Evolutionary conservation across 2,113 vertebrate species (phyloP), one percentile per base, ranked within the genome.

Genomic region (Tyto alba): DNA sequence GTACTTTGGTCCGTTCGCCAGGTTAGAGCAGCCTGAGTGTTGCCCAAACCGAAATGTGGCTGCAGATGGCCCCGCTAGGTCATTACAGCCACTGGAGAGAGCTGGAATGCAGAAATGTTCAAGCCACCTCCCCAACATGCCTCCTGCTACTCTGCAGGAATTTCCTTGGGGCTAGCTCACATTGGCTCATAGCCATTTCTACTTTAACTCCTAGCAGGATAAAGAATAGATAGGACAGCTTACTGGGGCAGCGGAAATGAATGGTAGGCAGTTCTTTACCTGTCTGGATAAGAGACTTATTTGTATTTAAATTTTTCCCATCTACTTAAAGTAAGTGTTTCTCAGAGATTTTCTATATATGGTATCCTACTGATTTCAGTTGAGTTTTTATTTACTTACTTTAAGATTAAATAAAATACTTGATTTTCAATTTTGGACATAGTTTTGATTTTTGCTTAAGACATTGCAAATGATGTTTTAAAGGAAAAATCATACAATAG

Each of bases 91-190:
- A 36, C 77, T 47, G 87, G 77, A 80, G 92, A 93, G 89, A 95
- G 86, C 62, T 91, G 86, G 94, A 93, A 94, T 90, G 88, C 91
- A 92, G 80, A 92, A 94, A 72, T 57, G 73, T 83, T 89, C 45
- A 10, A 86, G 89, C 91, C 89, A 53, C 10, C 30, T 96, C 94
- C 90, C 86, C 77, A 81, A 0, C 36, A 27, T 85, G 89, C 80
- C 84, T 92, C 94, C 60, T 92, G 96, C 82, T 91, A 81, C 90
- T 96, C 92, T 89, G 89, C 77, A 89, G 95, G 96, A 96, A 95
- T 96, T 95, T 89, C 89, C 94, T 91, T 80, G 89, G 89, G 95
- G 96, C 88, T 68, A 90, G 56, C 73, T 87, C 85, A 29, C 34
- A 2, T 85, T 95, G 90, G 93, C 93, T 96, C 32, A 0, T 20